Conservation (phyloP, 2,113 vertebrate genomes). For the Pachyramphus minor region DNA sequence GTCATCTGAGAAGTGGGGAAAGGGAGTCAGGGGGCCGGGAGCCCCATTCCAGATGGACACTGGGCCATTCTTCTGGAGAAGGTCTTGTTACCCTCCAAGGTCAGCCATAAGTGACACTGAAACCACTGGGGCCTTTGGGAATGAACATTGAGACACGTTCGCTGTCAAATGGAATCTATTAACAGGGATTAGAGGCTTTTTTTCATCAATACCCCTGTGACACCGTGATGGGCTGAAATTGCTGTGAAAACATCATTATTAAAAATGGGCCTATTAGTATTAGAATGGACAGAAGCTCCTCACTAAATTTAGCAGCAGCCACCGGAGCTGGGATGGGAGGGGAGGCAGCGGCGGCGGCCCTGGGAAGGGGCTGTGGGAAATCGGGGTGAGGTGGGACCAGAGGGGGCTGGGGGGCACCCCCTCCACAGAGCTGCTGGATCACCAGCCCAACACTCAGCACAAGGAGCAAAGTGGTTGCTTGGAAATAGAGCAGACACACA, state of each 20-base stretch:
- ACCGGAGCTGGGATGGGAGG: not conserved
- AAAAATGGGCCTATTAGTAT: constrained; percentile 70
- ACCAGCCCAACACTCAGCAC: fast-evolving
- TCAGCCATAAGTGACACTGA: constrained; percentile 35
- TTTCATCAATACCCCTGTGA: constrained; percentile 61
- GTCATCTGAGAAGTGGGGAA: not conserved
- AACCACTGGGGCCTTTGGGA: constrained; percentile 40
- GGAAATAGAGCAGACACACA: not conserved
- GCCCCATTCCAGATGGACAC: constrained; percentile 15
- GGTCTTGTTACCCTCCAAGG: constrained; percentile 12
- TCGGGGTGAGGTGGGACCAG: not conserved
- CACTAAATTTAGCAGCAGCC: constrained; percentile 44
- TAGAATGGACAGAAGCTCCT: constrained; percentile 65
- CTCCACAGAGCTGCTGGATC: fast-evolving
- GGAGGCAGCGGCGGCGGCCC: not conserved
- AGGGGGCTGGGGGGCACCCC: not conserved
- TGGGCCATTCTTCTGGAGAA: constrained; percentile 54
- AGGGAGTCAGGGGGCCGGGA: not conserved
- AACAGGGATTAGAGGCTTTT: constrained; percentile 64
- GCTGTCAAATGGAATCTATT: constrained; percentile 73
- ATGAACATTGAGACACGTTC: constrained; percentile 43
- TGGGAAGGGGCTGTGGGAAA: not conserved
- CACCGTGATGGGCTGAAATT: constrained; percentile 68
- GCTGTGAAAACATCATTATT: constrained; percentile 73
- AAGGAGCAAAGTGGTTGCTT: fast-evolving